Evolutionary conservation across 2,888 invertebrate genomes (phyloP).

Genomic region (Meganola albula): DNA sequence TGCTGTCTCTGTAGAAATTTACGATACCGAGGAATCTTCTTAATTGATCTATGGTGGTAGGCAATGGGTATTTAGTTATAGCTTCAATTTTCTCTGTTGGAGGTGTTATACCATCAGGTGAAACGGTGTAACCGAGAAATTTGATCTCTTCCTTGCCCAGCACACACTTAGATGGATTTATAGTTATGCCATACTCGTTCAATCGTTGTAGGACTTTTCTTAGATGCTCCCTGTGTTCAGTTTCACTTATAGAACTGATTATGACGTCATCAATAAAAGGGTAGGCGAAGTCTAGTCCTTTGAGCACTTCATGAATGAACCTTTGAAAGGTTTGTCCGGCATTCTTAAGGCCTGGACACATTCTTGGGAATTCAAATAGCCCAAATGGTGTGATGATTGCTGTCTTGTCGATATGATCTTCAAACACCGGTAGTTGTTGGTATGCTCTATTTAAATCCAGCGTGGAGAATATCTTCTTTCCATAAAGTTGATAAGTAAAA

Average conservation of each 20-base stretch:
- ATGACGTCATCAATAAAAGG: not conserved
- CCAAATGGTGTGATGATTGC: not conserved
- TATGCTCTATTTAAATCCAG: conserved; percentile 3
- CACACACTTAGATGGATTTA: not conserved
- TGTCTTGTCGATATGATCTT: not conserved
- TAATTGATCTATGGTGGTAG: not conserved
- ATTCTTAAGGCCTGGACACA: not conserved
- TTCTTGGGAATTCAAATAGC: not conserved
- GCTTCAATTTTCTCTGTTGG: not conserved
- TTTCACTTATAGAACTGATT: not conserved
- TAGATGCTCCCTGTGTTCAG: not conserved
- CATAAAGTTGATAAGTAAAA: not conserved
- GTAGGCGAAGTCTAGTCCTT: not conserved
- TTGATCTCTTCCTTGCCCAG: not conserved
- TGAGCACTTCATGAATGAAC: conserved; percentile 1
- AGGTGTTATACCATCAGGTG: not conserved
- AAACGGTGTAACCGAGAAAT: not conserved
- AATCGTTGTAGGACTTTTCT: not conserved
- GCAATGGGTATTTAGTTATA: not conserved
- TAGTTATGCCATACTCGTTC: not conserved
- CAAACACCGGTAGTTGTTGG: not conserved
- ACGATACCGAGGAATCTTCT: not conserved
- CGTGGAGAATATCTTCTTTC: conserved; percentile 2
- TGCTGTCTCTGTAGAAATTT: not conserved
- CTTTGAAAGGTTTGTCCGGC: not conserved